Percentiles rank a stretch among this genome's conserved stretches.
phyloP scores from a whole-genome alignment of 2,113 vertebrate species.

The Tachuris rubrigastra region DNA sequence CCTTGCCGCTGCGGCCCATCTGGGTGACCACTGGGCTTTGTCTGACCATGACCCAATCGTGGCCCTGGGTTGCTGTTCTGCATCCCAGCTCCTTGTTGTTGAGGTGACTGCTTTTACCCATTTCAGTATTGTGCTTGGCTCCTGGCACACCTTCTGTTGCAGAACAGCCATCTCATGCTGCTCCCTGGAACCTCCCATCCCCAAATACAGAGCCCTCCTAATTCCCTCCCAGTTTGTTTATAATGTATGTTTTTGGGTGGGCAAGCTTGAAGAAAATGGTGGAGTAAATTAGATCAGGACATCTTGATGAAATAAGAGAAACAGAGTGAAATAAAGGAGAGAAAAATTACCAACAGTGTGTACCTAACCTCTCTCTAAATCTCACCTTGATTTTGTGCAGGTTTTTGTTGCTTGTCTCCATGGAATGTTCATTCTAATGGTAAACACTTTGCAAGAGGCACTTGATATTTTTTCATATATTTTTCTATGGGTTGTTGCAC shows the following conservation, averaged over 20 bases:
- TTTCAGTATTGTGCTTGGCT: neutral
- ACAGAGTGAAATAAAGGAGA: neutral
- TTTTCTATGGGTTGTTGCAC: neutral
- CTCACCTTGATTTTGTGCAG: neutral
- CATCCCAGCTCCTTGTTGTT: neutral
- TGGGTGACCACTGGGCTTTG: neutral
- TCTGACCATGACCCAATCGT: neutral
- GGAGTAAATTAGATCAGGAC: neutral
- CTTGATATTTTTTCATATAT: neutral
- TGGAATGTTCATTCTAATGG: neutral
- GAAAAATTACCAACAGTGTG: neutral
- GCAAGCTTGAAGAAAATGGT: neutral
- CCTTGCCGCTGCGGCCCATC: neutral
- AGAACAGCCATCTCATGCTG: neutral
- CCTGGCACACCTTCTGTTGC: neutral
- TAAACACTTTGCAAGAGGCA: neutral
- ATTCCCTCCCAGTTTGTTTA: neutral
- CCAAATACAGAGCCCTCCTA: neutral
- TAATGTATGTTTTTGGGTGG: neutral
- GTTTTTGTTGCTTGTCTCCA: neutral
- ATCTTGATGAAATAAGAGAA: fast-evolving
- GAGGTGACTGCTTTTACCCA: neutral
- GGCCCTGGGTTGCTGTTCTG: neutral
- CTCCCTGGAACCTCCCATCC: neutral
- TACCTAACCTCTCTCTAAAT: neutral